Evolutionary conservation across 2,888 invertebrate species (phyloP).

Genomic region (Agonum fuliginosum): DNA sequence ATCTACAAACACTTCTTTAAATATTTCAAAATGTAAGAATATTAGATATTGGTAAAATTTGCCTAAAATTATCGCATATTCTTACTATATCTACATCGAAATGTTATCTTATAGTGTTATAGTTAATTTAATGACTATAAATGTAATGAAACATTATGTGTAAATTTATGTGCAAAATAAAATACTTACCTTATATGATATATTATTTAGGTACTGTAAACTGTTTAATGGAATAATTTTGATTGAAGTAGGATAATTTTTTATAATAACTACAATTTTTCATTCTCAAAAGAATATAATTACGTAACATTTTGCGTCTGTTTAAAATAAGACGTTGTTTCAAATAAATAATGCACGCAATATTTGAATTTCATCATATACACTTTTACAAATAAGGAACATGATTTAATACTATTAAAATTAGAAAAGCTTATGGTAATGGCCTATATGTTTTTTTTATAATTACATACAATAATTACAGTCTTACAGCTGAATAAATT

Average conservation of each 20-base stretch:
- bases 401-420: slow-evolving; percentile 49
- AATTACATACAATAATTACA: slow-evolving; percentile 58
- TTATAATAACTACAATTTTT: slow-evolving; percentile 11
- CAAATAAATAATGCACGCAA: slow-evolving; percentile 42
- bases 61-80: not conserved
- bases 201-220: not conserved
- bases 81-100: slow-evolving; percentile 8
- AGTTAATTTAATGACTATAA: slow-evolving; percentile 2
- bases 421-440: slow-evolving; percentile 51
- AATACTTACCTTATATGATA: slow-evolving; percentile 1
- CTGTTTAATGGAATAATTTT: not conserved
- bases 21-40: not conserved
- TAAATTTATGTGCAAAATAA: slow-evolving; percentile 26
- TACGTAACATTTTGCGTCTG: slow-evolving; percentile 26
- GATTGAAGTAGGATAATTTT: slow-evolving; percentile 6
- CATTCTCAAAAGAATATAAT: slow-evolving; percentile 43
- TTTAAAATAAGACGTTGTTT: slow-evolving; percentile 29
- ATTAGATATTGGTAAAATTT: not conserved
- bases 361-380: slow-evolving; percentile 37
- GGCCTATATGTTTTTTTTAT: slow-evolving; percentile 53
- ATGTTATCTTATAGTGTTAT: not conserved
- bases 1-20: no score
- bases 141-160: slow-evolving; percentile 15
- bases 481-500: slow-evolving; percentile 55
- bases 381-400: slow-evolving; percentile 48